These are phyloP conservation scores for Varanus salvator DNA, from an alignment of 2,113 vertebrate species.

Conservation along the genomic window DNA sequence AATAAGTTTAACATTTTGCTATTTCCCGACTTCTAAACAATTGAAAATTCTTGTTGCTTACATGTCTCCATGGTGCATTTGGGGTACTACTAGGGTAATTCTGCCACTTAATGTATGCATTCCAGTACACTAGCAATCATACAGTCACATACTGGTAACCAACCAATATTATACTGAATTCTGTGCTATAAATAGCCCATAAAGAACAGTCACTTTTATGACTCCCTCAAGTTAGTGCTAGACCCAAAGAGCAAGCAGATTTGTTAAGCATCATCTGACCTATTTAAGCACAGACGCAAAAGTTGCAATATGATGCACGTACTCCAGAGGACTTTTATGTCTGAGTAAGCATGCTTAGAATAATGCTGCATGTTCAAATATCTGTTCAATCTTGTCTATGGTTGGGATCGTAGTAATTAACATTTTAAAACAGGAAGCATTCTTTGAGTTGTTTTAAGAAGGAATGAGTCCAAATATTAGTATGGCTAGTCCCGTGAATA, in stretches of 20 bases:
- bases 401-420: background rate
- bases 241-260: background rate
- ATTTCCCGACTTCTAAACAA: background rate
- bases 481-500: background rate
- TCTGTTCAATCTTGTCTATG: background rate
- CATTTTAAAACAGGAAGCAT: background rate
- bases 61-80: background rate
- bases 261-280: background rate
- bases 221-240: background rate
- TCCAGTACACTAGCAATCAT: background rate
- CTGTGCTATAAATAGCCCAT: background rate
- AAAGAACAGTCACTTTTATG: background rate
- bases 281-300: background rate
- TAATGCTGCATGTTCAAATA: background rate
- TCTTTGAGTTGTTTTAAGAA: background rate
- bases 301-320: background rate
- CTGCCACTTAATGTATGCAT: background rate
- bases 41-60: background rate
- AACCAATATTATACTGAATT: background rate
- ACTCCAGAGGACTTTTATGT: background rate
- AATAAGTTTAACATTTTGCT: background rate
- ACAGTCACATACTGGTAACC: background rate
- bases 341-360: background rate
- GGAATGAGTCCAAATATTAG: slow-evolving; percentile 8
- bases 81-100: slow-evolving; percentile 14